Evolutionary conservation across 1,140 invertebrate genomes (phyloP).

Genomic region (Lasioglossum baleicum): DNA sequence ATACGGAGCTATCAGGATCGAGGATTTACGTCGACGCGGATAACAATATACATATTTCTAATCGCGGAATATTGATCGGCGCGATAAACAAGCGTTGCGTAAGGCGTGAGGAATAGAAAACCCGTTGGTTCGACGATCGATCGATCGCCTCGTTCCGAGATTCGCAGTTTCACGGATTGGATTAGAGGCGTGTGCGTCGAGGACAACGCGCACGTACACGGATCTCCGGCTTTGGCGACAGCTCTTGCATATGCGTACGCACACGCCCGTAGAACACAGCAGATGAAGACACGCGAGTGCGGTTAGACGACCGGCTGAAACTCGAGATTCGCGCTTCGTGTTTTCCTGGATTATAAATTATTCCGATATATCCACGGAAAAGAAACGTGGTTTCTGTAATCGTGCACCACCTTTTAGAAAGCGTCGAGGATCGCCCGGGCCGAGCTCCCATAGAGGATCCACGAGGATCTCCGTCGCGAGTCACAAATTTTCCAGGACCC

Average conservation of each 20-base stretch:
- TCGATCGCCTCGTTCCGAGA: neutral
- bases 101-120: neutral
- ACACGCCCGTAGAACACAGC: neutral
- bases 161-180: constrained; percentile 22
- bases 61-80: constrained; percentile 1
- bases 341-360: constrained; percentile 49
- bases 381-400: constrained; percentile 8
- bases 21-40: neutral
- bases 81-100: neutral
- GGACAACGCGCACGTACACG: constrained; percentile 11
- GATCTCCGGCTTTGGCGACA: constrained; percentile 18
- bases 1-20: neutral
- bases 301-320: constrained; percentile 37
- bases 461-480: neutral
- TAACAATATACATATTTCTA: neutral
- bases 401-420: constrained; percentile 16
- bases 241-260: constrained; percentile 2
- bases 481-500: neutral
- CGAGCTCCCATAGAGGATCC: too few relatives aligned
- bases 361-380: neutral
- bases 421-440: neutral
- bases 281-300: constrained; percentile 49
- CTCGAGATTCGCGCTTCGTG: constrained; percentile 29
- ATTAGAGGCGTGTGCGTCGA: neutral
- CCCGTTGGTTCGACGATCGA: neutral